Conservation (phyloP, 1,140 invertebrate genomes). For the Euwallacea similis region DNA sequence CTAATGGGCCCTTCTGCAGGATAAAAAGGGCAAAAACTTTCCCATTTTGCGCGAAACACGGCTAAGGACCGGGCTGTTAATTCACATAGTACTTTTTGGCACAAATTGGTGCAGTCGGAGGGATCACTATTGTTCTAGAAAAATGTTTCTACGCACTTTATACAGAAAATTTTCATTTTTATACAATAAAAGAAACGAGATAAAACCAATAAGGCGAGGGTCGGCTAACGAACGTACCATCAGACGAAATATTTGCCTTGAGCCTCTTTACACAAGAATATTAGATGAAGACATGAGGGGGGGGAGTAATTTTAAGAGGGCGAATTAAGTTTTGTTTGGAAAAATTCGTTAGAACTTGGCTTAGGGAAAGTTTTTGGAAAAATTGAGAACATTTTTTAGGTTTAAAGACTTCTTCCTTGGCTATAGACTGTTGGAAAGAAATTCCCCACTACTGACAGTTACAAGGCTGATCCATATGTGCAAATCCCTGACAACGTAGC, state of each 20-base stretch:
- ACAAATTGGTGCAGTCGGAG: not conserved
- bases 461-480: no score
- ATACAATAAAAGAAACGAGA: not conserved
- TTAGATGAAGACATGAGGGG: not conserved
- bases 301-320: no score
- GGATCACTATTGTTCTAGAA: not conserved
- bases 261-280: conserved; percentile 12
- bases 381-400: no score
- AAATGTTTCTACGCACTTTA: no score
- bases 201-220: conserved; percentile 15
- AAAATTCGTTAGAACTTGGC: no score
- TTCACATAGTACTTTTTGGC: not conserved
- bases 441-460: no score
- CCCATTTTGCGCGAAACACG: not conserved
- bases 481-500: no score
- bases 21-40: not conserved
- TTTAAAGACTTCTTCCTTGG: no score
- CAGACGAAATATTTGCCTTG: conserved; percentile 17
- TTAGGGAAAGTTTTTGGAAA: no score
- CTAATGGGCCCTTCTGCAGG: conserved; percentile 1
- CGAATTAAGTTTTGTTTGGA: no score
- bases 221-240: conserved; percentile 11
- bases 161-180: not conserved
- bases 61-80: no score
- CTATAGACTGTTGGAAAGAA: no score